Evolutionary conservation across 2,797 vertebrate species (phyloP), one percentile per base, ranked within the genome.

Genomic region (Syncerus caffer): DNA sequence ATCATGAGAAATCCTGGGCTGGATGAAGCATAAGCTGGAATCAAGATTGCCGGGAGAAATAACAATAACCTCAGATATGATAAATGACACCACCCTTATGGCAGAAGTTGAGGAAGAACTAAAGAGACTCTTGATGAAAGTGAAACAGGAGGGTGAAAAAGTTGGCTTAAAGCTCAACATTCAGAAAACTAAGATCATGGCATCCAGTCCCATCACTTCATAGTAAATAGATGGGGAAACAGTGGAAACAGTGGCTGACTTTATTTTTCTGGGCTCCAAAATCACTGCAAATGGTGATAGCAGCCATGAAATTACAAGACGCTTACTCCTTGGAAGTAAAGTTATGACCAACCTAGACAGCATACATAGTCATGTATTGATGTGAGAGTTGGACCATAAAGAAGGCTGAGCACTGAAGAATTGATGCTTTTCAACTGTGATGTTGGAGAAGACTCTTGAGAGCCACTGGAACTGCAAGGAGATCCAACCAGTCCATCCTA

Each of bases 351-450:
- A n/a, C 62, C 31, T n/a, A n/a, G 62, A 64, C 8, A 64, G 15
- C 16, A 64, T 64, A n/a, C 57, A 27, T 64, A 16, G 62, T n/a
- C 31, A 64, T 19, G 31, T n/a, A n/a, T 64, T 2, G 16, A 19
- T 64, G 29, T 64, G 8, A 64, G 31, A 64, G 31, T n/a, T n/a
- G 62, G 62, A n/a, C 16, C n/a, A n/a, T 17, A n/a, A n/a, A 17
- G 31, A n/a, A n/a, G 29, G 7, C 31, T n/a, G 62, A 64, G 31
- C 0, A 0, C 31, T 64, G 2, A 64, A 64, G 7, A 19, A 64
- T 4, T 34, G 62, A 64, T 34, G 31, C 7, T 17, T 64, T 64
- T n/a, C 7, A 34, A 64, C 62, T n/a, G 8, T 64, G 16, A 8
- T n/a, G 62, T 34, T 64, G 31, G 31, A 64, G 16, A 64, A 64